phyloP scores from a whole-genome alignment of 2,888 invertebrate genomes.

The Tromatobia lineatoria region DNA sequence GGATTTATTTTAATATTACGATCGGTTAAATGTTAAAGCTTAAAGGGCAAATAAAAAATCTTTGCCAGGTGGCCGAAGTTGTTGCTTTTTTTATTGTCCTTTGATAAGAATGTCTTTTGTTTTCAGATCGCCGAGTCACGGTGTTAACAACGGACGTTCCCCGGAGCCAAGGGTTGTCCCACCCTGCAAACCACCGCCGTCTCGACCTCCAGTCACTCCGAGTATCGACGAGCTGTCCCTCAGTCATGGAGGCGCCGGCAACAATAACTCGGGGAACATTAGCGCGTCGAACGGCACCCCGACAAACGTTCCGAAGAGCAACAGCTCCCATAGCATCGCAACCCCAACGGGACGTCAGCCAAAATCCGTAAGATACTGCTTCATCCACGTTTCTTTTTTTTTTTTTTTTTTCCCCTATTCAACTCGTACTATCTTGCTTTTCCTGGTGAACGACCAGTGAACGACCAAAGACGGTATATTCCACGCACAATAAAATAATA shows the following conservation, averaged over 20 bases:
- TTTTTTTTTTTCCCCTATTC: too few relatives aligned
- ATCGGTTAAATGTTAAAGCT: conserved; percentile 14
- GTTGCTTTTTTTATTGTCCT: neutral
- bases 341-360: conserved; percentile 82
- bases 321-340: conserved; percentile 81
- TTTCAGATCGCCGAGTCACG: conserved; percentile 77
- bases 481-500: conserved; percentile 13
- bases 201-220: conserved; percentile 82
- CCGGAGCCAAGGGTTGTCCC: conserved; percentile 81
- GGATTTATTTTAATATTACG: conserved; percentile 51
- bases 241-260: conserved; percentile 66
- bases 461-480: conserved; percentile 7
- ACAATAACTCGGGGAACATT: conserved; percentile 73
- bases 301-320: conserved; percentile 82
- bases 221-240: conserved; percentile 77
- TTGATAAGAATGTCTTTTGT: conserved; percentile 12
- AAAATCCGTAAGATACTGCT: conserved; percentile 79
- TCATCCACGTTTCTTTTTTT: conserved; percentile 53
- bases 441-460: conserved; percentile 1
- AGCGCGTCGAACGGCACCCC: conserved; percentile 76
- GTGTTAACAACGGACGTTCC: conserved; percentile 80
- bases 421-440: conserved; percentile 3
- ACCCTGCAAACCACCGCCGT: conserved; percentile 83
- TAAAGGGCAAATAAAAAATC: conserved; percentile 9
- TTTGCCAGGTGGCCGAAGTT: neutral